phyloP scores from a whole-genome alignment of 2,113 vertebrate species.

The Oceanites oceanicus region DNA sequence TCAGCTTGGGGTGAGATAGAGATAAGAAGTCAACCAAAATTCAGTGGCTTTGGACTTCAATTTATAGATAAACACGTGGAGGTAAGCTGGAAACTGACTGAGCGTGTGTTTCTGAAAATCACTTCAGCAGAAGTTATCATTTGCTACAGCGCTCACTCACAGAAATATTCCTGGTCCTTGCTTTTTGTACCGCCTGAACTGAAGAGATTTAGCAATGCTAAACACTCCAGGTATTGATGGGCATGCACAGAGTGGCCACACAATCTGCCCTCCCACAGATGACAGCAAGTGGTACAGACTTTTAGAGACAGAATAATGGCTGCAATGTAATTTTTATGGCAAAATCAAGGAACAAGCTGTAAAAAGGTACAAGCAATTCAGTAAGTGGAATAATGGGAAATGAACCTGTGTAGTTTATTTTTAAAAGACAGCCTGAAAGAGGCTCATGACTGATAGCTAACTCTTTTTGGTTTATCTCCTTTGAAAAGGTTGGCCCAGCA shows the following conservation, averaged over 20 bases:
- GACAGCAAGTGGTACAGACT: not conserved
- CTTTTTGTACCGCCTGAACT: not conserved
- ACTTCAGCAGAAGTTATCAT: not conserved
- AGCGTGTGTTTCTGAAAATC: not conserved
- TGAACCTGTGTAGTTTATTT: not conserved
- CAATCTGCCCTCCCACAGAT: not conserved
- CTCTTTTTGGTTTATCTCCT: not conserved
- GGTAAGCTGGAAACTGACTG: not conserved
- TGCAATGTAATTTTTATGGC: not conserved
- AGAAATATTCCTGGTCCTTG: not conserved
- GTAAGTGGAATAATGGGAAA: not conserved
- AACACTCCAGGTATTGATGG: not conserved
- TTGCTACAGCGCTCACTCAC: not conserved
- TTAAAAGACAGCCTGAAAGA: not conserved
- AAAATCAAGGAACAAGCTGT: not conserved
- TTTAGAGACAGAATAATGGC: not conserved
- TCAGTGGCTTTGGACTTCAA: not conserved
- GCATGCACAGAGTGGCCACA: not conserved
- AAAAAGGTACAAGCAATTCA: not conserved
- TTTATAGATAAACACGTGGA: not conserved
- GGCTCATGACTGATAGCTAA: not conserved
- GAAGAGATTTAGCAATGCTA: not conserved
- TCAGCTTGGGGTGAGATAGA: not conserved
- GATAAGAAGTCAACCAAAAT: not conserved
- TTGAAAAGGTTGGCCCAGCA: slow-evolving; percentile 81